These are phyloP conservation scores for Buteo buteo DNA, from an alignment of 2,113 vertebrate genomes.

Conservation along the genomic window DNA sequence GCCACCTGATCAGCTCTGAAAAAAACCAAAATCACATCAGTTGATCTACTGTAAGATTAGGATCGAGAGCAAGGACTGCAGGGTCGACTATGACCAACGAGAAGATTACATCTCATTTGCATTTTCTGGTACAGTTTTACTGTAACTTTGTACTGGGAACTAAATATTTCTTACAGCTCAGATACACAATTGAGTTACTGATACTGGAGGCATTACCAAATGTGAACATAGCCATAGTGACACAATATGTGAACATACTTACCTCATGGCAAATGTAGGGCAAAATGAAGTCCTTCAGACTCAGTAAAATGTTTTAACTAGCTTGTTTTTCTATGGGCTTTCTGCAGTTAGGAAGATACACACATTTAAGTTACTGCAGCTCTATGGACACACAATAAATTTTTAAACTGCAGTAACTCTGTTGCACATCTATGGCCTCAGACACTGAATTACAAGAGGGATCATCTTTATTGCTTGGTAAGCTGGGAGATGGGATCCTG, in stretches of 20 bases:
- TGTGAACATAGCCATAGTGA: neutral
- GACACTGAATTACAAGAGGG: neutral
- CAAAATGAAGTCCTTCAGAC: neutral
- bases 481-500: neutral
- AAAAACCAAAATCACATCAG: accelerated
- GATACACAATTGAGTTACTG: neutral
- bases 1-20: neutral
- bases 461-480: neutral
- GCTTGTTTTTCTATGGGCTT: neutral
- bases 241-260: neutral
- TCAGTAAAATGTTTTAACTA: neutral
- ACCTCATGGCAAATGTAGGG: neutral
- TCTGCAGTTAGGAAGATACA: neutral
- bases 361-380: neutral
- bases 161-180: neutral
- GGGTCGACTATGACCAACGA: neutral
- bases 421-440: neutral
- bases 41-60: neutral
- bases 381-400: neutral
- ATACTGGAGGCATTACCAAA: neutral
- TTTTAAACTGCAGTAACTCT: neutral
- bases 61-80: neutral
- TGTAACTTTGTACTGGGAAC: neutral
- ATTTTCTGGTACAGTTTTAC: neutral
- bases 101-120: neutral